phyloP scores from a whole-genome alignment of 2,113 vertebrate species.

The Gracilinanus agilis region DNA sequence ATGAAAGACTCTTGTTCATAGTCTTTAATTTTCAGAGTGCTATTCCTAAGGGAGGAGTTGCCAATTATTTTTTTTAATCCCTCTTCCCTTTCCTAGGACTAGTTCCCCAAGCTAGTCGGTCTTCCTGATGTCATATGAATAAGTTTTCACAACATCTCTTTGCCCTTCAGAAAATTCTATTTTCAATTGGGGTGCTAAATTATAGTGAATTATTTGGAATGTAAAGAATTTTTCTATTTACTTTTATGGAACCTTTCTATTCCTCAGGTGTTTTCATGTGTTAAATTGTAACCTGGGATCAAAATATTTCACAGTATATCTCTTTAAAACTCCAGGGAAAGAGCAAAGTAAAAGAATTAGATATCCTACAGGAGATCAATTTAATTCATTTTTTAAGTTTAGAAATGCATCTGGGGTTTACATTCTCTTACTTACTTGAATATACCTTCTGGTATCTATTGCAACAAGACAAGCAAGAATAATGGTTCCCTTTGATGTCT shows the following conservation, averaged over 20 bases:
- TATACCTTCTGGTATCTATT: constrained; percentile 53
- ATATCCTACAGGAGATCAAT: constrained; percentile 68
- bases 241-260: constrained; percentile 29
- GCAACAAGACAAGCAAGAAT: not conserved
- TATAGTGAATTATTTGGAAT: constrained; percentile 47
- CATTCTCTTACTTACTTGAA: constrained; percentile 7
- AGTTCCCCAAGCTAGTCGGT: constrained; percentile 58
- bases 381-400: constrained; percentile 68
- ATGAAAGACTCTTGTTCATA: constrained; percentile 79
- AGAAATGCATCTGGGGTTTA: constrained; percentile 49
- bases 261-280: constrained; percentile 31
- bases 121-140: constrained; percentile 45
- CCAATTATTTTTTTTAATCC: constrained; percentile 56
- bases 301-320: constrained; percentile 57
- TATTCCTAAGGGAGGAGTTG: constrained; percentile 65
- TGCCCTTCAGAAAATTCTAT: constrained; percentile 61
- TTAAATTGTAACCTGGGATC: constrained; percentile 60
- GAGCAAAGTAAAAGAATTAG: constrained; percentile 61
- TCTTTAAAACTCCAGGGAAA: constrained; percentile 70
- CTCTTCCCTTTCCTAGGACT: constrained; percentile 18
- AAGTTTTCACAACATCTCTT: not conserved
- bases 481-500: constrained; percentile 58
- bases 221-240: not conserved
- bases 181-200: not conserved
- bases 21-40: constrained; percentile 71